Evolutionary conservation across 1,140 invertebrate genomes (phyloP).

Genomic region (Brachionus angularis): DNA sequence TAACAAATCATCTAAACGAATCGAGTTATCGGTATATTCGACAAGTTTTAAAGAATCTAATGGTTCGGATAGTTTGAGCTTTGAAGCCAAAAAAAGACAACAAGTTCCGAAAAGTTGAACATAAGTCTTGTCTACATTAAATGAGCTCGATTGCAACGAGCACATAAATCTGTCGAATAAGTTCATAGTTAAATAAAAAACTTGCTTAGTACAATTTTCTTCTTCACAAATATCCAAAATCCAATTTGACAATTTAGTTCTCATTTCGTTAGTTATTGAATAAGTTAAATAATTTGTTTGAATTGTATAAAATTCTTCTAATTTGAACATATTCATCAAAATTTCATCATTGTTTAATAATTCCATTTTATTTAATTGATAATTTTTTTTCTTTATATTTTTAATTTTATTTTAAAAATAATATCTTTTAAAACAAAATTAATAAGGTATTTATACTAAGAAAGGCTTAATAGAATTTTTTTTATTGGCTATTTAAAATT

Average conservation of each 20-base stretch:
- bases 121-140: slow-evolving; percentile 70
- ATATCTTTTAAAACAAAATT: too few species aligned
- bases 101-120: slow-evolving; percentile 81
- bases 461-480: too few species aligned
- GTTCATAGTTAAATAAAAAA: slow-evolving; percentile 81
- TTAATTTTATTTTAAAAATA: too few species aligned
- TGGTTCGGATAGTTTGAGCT: slow-evolving; percentile 75
- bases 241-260: neutral
- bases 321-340: slow-evolving; percentile 2
- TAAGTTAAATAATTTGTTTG: neutral
- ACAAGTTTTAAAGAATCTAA: slow-evolving; percentile 74
- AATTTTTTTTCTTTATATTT: too few species aligned
- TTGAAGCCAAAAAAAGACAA: slow-evolving; percentile 82
- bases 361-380: too few species aligned
- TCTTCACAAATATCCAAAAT: slow-evolving; percentile 72
- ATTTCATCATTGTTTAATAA: neutral
- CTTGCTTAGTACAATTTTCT: slow-evolving; percentile 80
- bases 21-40: slow-evolving; percentile 84
- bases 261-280: slow-evolving; percentile 1
- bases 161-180: slow-evolving; percentile 82
- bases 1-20: slow-evolving; percentile 74
- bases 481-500: too few species aligned
- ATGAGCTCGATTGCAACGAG: slow-evolving; percentile 60
- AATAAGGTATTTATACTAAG: too few species aligned
- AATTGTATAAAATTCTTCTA: slow-evolving; percentile 1